These are phyloP conservation scores for Vidua macroura DNA, from an alignment of 2,113 vertebrate species.

Conservation along the genomic window DNA sequence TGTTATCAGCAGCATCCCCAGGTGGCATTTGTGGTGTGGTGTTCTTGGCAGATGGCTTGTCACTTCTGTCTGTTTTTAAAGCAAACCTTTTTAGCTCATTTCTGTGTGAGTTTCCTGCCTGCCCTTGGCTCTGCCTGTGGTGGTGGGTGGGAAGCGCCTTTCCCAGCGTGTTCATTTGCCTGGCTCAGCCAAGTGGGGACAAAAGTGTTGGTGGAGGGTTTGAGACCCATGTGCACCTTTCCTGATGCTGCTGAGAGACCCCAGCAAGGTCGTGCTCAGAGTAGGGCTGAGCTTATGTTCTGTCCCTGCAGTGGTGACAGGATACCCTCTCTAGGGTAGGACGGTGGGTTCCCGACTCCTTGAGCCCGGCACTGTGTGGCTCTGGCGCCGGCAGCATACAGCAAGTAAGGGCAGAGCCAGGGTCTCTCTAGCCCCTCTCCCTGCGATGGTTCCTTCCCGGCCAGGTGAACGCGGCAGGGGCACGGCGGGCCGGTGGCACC, in stretches of 20 bases:
- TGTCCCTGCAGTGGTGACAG: background rate
- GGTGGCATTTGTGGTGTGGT: background rate
- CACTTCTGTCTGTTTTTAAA: constrained; percentile 37
- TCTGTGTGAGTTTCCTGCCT: background rate
- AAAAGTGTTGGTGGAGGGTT: background rate
- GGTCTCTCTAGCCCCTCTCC: background rate
- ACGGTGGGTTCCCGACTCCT: accelerated
- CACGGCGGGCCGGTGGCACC: background rate
- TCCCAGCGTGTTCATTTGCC: background rate
- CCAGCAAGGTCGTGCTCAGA: background rate
- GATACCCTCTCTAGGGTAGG: background rate
- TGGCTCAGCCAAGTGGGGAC: background rate
- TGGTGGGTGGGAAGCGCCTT: background rate
- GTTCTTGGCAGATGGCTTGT: background rate
- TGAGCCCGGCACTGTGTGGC: background rate
- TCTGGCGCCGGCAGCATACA: background rate
- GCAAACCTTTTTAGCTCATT: background rate
- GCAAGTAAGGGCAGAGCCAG: background rate
- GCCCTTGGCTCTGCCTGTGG: background rate
- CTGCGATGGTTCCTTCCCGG: background rate
- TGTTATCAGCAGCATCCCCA: background rate
- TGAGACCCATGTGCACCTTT: background rate
- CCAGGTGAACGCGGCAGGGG: background rate
- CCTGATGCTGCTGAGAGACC: background rate
- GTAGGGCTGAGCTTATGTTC: background rate